phyloP scores from a whole-genome alignment of 2,888 invertebrate genomes.

The Parthenolecanium corni region DNA sequence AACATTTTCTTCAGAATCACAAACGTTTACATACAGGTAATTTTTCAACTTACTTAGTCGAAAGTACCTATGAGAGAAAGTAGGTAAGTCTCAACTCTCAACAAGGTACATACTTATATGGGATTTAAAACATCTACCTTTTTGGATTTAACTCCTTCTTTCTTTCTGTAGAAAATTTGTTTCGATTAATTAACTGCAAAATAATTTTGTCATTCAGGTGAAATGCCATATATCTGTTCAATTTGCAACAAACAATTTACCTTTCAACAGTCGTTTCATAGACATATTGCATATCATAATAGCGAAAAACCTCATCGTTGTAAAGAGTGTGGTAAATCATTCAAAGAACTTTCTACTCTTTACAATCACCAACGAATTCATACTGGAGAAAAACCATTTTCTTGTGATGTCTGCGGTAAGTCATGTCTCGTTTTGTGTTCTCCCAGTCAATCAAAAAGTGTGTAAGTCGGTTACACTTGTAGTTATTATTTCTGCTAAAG shows the following conservation, averaged over 20 bases:
- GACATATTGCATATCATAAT: conserved; percentile 74
- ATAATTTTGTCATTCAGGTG: conserved; percentile 45
- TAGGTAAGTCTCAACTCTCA: too few relatives aligned
- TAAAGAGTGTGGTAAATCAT: conserved; percentile 63
- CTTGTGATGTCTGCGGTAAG: conserved; percentile 75
- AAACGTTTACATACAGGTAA: conserved; percentile 71
- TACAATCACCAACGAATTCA: conserved; percentile 41
- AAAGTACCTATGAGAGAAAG: too few relatives aligned
- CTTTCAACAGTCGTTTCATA: conserved; percentile 81
- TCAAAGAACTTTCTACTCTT: conserved; percentile 43
- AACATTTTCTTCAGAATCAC: conserved; percentile 80
- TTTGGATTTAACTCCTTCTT: too few relatives aligned
- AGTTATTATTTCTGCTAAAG: not conserved
- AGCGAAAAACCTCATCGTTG: conserved; percentile 72
- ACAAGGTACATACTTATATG: too few relatives aligned
- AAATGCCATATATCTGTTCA: conserved; percentile 73
- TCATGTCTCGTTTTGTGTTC: too few relatives aligned
- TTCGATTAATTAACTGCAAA: too few relatives aligned
- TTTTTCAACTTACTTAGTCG: too few relatives aligned
- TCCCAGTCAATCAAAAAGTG: too few relatives aligned
- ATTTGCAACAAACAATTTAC: conserved; percentile 76
- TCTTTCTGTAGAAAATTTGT: too few relatives aligned
- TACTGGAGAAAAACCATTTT: conserved; percentile 74
- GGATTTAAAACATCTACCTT: too few relatives aligned
- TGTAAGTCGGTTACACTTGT: not conserved